A percentile compares a stretch with the other conserved stretches of the same genome.
Evolutionary conservation across 2,113 vertebrate species (phyloP).

Genomic region (Pogonocichla stellata): DNA sequence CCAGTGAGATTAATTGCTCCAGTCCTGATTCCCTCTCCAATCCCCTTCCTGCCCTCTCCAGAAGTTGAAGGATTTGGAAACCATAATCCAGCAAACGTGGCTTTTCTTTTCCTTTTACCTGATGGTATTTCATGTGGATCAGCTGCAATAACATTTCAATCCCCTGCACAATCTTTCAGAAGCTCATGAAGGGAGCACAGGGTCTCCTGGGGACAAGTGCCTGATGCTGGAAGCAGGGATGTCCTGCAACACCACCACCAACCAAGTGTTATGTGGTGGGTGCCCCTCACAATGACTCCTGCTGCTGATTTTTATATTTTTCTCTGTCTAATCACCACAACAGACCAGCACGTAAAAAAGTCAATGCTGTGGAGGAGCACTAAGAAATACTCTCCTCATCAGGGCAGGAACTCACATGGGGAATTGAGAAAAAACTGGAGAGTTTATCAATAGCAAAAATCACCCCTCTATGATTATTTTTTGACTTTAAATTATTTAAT

Average conservation of each 20-base stretch:
- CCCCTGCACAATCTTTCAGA: background rate
- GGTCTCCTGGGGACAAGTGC: background rate
- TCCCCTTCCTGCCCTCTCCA: background rate
- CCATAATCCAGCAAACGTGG: constrained; percentile 29
- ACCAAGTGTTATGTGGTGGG: background rate
- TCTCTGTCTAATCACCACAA: background rate
- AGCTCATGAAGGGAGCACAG: rapidly evolving
- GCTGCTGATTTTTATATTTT: background rate
- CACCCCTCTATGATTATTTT: background rate
- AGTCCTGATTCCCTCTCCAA: background rate
- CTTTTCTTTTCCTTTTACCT: constrained; percentile 31
- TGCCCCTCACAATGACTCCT: background rate
- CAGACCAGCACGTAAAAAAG: background rate
- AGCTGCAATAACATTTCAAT: constrained; percentile 54
- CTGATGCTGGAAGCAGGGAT: background rate
- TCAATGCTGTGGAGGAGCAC: background rate
- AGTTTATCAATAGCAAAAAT: background rate
- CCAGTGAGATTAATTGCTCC: background rate
- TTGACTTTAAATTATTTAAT: background rate
- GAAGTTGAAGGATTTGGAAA: constrained; percentile 9
- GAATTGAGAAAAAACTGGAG: background rate
- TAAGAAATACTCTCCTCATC: background rate
- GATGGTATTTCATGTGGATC: background rate
- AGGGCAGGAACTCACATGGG: background rate
- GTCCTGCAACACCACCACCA: background rate